Evolutionary conservation across 2,797 vertebrate genomes (phyloP), one percentile per base, ranked within the genome.

Genomic region (Muscicapa striata): DNA sequence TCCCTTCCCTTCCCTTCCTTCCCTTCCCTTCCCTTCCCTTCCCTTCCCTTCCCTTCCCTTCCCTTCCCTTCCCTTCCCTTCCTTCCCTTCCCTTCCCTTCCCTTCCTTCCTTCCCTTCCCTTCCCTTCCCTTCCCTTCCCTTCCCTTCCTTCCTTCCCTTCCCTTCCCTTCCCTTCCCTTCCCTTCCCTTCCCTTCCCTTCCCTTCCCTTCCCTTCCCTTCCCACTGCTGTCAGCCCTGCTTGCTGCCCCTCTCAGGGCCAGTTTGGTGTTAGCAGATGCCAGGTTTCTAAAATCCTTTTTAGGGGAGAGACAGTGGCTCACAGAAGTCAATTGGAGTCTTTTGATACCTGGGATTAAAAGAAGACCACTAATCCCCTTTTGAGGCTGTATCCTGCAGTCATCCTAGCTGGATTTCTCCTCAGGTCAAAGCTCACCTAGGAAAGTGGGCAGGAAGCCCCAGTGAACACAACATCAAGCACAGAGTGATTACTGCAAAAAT

Each of bases 261-360:
- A 68, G 15, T 67, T 81, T 90, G 80, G 63, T 49, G 79, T 21
- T 70, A 70, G 49, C 9, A 19, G 30, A 57, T 93, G 40, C 52
- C 59, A 84, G 27, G 30, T 70, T 90, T 74, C 70, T 77, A 57
- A 94, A 93, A 77, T 58, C 74, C 43, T 78, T 51, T 84, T 32
- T 30, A 51, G 45, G 64, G 77, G 61, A 74, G 24, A 69, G 13
- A 70, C 12, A n/a, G 63, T 4, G 7, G 20, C 38, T 87, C 4
- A 0, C 23, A 59, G 43, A 34, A 80, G 41, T 84, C 83, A 80
- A 22, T 10, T 38, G 70, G 38, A 90, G 36, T 24, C 24, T 91
- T 94, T 74, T 87, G 52, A 34, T 68, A 84, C 38, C 45, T 70
- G 41, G 41, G 45, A 93, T 94, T 94, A 68, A 84, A 90, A 81